Base-by-base conservation (phyloP, 2,113 vertebrate species). In the Lipophrys pholis region DNA sequence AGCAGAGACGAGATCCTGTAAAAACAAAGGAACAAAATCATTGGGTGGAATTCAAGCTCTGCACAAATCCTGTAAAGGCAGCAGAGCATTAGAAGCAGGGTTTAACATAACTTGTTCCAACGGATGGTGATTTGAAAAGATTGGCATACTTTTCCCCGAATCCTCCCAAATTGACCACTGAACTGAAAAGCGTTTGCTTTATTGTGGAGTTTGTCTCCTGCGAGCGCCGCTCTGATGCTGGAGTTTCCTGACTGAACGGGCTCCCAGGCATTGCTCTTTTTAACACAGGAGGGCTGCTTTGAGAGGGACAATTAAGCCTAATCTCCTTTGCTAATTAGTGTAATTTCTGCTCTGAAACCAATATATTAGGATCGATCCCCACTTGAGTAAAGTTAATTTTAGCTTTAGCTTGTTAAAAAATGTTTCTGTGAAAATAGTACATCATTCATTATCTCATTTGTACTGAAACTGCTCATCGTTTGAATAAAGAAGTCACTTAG, bases 271-370 rank as follows among this genome's bases (percentile, higher is more conserved):
- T 63, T 1, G 16, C 8, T 62, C 59, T 43, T 67, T 77, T 82
- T 57, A 79, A 59, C 11, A 62, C 16, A 56, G 10, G 69, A 78
- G 51, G 73, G 55, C 53, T 52, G 17, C 68, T 60, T 68, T 82
- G 66, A 81, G 69, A 63, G 40, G 61, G 68, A 86, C 81, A 86
- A 84, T 86, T 76, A 84, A 76, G 67, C 35, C 56, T 75, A 79
- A 88, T 86, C 74, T 81, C 21, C 17, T 49, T 46, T 6, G 9
- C 74, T 86, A 89, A 90, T 90, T 78, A 74, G 57, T 74, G 70
- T 84, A 81, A 86, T 77, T 81, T 48, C 21, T 51, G 48, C 55
- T 69, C 58, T 73, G 60, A 78, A 84, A 71, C 67, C 76, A 81
- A 56, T 79, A 76, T 56, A 81, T 88, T 49, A 15, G 35, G 67